Percentiles rank a stretch among this genome's conserved stretches.
phyloP scores from a whole-genome alignment of 2,113 vertebrate genomes.

The Cyanistes caeruleus region DNA sequence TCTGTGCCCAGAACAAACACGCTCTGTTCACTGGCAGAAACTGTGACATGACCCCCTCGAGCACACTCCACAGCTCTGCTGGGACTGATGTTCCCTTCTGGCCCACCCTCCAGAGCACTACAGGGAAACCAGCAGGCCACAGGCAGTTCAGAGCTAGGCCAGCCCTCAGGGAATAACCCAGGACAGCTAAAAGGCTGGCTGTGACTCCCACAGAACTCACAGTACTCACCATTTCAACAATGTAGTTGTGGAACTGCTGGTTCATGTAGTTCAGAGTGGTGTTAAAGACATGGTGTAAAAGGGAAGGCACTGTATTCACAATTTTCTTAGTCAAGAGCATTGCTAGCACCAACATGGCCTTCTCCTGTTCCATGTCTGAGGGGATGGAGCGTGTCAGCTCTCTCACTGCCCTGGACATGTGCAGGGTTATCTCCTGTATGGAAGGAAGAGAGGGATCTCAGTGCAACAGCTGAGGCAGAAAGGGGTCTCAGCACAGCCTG shows the following conservation, averaged over 20 bases:
- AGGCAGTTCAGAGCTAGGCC: background rate
- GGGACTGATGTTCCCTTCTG: background rate
- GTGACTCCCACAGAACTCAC: background rate
- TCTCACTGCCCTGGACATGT: constrained; percentile 66
- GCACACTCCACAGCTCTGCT: background rate
- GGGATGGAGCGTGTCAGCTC: constrained; percentile 17
- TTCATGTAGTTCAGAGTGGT: constrained; percentile 72
- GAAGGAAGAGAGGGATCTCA: background rate
- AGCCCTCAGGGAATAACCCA: background rate
- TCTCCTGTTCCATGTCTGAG: constrained; percentile 75
- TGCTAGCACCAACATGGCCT: constrained; percentile 74
- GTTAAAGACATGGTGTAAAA: constrained; percentile 74
- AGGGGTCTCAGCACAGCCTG: background rate
- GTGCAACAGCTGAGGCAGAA: background rate
- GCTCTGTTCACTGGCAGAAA: background rate
- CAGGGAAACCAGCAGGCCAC: background rate
- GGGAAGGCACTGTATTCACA: constrained; percentile 68
- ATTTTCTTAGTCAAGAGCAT: constrained; percentile 85
- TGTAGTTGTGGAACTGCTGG: constrained; percentile 25
- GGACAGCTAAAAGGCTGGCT: background rate
- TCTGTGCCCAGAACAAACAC: background rate
- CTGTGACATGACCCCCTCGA: background rate
- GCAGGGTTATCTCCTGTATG: constrained; percentile 68
- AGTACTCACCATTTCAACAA: constrained; percentile 62
- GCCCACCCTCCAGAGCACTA: background rate